Percentiles rank a stretch among this genome's conserved stretches.
Conservation (phyloP, 1,140 invertebrate species). For the Aporrectodea caliginosa region DNA sequence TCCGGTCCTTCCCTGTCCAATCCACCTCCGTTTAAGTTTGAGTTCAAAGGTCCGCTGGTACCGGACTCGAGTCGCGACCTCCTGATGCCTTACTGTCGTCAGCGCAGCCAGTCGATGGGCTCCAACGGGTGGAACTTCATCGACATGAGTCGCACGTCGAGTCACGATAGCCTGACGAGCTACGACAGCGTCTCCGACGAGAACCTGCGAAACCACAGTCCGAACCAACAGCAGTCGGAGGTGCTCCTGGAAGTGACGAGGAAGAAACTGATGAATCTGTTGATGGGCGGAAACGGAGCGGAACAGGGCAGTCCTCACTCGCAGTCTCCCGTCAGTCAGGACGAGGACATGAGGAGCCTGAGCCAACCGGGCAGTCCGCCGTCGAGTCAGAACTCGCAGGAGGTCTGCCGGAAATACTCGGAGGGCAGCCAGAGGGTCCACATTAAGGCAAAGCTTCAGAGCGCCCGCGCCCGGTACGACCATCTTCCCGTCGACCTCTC, state of each 20-base stretch:
- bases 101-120: neutral
- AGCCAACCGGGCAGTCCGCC: neutral
- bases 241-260: neutral
- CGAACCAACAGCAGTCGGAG: neutral
- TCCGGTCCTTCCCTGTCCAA: neutral
- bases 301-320: neutral
- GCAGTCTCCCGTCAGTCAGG: neutral
- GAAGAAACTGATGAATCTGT: neutral
- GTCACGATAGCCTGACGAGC: neutral
- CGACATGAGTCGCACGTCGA: neutral
- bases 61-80: neutral
- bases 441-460: neutral
- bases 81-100: neutral
- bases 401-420: neutral
- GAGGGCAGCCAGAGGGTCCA: neutral
- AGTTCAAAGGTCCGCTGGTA: neutral
- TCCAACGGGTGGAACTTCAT: neutral
- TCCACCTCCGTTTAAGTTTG: neutral
- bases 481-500: neutral
- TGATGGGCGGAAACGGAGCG: neutral
- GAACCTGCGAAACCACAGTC: neutral
- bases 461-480: neutral
- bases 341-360: neutral
- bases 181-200: neutral
- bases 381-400: neutral